Evolutionary conservation across 2,888 invertebrate genomes (phyloP).

Genomic region (Globia sparganii): DNA sequence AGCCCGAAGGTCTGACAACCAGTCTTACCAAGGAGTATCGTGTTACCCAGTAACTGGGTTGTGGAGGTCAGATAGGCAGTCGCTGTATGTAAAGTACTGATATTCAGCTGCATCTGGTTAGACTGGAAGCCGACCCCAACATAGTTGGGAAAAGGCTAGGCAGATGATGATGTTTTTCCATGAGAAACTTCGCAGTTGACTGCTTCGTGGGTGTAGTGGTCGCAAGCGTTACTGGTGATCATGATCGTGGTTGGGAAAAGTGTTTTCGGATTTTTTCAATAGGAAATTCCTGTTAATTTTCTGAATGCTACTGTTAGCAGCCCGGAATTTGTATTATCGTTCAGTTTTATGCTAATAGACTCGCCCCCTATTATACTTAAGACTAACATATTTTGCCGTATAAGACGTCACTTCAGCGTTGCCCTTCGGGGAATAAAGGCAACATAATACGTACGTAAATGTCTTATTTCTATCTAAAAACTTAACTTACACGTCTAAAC

Average conservation of each 20-base stretch:
- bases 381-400: neutral
- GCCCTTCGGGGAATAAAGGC: neutral
- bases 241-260: neutral
- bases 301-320: no score
- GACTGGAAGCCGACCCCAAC: no score
- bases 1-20: no score
- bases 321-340: neutral
- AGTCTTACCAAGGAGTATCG: no score
- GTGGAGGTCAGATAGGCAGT: no score
- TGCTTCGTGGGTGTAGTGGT: no score
- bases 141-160: no score
- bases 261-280: neutral
- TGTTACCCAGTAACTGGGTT: no score
- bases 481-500: slow-evolving; percentile 89
- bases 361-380: neutral
- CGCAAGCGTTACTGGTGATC: no score
- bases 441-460: neutral
- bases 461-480: neutral
- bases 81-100: no score
- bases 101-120: no score
- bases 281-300: neutral
- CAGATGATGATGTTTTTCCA: no score
- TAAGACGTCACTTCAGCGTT: neutral
- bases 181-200: neutral
- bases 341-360: neutral